These are phyloP conservation scores for Labeo catla DNA, from an alignment of 2,113 vertebrate species.

Conservation along the genomic window DNA sequence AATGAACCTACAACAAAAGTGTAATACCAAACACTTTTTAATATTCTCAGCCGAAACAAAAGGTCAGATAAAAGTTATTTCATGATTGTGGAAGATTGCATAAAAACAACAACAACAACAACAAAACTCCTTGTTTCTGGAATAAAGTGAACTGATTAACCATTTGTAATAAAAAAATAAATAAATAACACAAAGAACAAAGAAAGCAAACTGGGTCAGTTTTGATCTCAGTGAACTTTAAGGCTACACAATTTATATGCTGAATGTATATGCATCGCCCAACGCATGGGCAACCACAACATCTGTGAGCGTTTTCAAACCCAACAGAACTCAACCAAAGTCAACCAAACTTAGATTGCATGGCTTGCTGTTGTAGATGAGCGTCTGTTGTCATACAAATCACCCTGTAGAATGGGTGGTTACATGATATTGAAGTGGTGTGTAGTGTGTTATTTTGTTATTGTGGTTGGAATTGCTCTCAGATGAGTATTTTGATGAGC, in stretches of 20 bases:
- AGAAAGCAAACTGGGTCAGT: too few species aligned
- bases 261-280: background rate
- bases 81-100: background rate
- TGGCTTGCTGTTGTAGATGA: background rate
- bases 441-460: background rate
- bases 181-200: background rate
- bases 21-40: background rate
- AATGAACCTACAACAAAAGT: background rate
- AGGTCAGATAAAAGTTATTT: background rate
- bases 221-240: too few species aligned
- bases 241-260: background rate
- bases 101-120: background rate
- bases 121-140: background rate
- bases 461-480: constrained; percentile 24
- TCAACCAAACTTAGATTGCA: background rate
- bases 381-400: constrained; percentile 6
- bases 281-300: constrained; percentile 22
- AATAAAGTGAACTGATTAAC: background rate
- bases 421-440: background rate
- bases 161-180: background rate
- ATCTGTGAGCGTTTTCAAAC: constrained; percentile 33
- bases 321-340: background rate
- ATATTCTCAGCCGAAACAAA: background rate
- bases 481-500: constrained; percentile 34
- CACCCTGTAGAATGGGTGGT: background rate